Evolutionary conservation across 1,140 invertebrate genomes (phyloP), one percentile per base, ranked within the genome.

Genomic region (Bombyx mandarina): DNA sequence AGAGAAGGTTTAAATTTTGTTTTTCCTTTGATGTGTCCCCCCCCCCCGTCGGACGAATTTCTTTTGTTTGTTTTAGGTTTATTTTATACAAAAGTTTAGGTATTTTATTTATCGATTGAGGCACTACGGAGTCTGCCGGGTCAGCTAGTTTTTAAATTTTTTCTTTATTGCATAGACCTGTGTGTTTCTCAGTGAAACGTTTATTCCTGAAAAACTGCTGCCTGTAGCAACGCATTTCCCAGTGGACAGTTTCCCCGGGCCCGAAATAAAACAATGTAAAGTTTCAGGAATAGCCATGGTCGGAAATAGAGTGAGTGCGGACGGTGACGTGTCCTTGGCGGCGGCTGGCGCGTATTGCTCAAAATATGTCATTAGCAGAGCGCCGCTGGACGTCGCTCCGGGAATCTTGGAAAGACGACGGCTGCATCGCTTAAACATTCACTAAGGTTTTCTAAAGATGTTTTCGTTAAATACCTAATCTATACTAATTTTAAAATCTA

Each of bases 181-280:
- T 46, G n/a, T 35, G 26, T 35, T 2, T 35, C 4, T 35, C 4
- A 1, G 26, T 35, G 26, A 35, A 3, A 2, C 2, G 2, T 35
- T 35, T 35, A 35, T 35, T 35, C 26, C 4, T 35, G 26, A 35
- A 2, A 35, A 35, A 35, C 26, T 7, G 48, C 22, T 54, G 53
- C 43, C 53, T 45, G 45, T 45, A 54, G 53, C 53, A 46, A 56
- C 54, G 22, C n/a, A 71, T 72, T 79, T 78, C 73, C 72, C 70
- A 61, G 73, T 81, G 71, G 79, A 75, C 73, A 75, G 76, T 75
- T 67, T 70, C 63, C 59, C 58, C 56, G 60, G 60, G 67, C 65
- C 63, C 60, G 63, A 83, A 83, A 81, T 83, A 83, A 80, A 77
- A 81, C 77, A 83, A 79, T 81, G 77, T 81, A 75, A 79, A 78